These are phyloP conservation scores for Tetragonisca angustula DNA, from an alignment of 2,888 invertebrate genomes.

Conservation along the genomic window DNA sequence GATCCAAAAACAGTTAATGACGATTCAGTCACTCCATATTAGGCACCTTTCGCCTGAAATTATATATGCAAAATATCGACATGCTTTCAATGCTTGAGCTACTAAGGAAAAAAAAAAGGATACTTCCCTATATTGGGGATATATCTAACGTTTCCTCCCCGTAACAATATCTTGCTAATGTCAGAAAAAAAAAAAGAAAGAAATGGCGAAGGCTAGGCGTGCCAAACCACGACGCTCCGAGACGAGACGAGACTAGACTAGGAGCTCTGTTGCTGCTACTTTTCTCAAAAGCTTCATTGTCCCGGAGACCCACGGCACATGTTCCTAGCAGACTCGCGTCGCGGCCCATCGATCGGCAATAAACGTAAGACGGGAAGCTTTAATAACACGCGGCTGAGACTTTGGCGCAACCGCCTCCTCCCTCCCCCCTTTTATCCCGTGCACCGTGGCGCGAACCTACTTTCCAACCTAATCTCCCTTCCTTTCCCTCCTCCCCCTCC, in stretches of 20 bases:
- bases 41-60: no score
- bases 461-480: background rate
- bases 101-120: no score
- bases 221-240: background rate
- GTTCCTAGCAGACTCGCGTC: background rate
- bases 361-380: conserved; percentile 8
- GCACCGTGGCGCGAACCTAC: background rate
- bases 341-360: conserved; percentile 12
- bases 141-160: no score
- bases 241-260: background rate
- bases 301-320: background rate
- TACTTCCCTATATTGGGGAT: no score
- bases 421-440: background rate
- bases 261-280: no score
- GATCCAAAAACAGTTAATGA: no score
- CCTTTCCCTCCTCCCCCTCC: background rate
- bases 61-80: no score
- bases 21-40: no score
- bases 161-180: no score
- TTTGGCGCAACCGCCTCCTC: background rate
- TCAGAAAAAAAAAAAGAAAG: no score
- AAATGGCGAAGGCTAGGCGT: background rate
- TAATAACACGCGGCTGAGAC: background rate
- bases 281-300: background rate
- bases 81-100: no score